A percentile compares a stretch with the other conserved stretches of the same genome.
phyloP scores from a whole-genome alignment of 2,797 vertebrate species.

The Sebastes jordani region DNA sequence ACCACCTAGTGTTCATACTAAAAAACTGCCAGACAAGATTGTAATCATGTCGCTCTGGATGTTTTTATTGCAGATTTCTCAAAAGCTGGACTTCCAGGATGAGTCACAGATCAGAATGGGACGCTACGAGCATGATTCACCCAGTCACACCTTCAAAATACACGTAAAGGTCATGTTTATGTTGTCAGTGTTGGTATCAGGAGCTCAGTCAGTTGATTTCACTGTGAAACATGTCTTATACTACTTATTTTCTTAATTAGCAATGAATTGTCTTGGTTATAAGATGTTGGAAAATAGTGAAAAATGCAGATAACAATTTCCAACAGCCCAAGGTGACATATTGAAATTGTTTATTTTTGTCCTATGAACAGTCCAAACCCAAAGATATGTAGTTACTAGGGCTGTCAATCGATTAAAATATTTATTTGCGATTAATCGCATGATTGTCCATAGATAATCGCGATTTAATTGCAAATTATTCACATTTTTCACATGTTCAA shows the following conservation, averaged over 20 bases:
- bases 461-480: no score
- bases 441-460: no score
- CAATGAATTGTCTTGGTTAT: not conserved
- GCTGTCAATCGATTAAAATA: no score
- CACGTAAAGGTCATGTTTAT: not conserved
- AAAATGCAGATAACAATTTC: not conserved
- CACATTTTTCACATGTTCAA: no score
- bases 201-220: not conserved
- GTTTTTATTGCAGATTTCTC: not conserved
- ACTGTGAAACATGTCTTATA: not conserved
- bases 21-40: not conserved
- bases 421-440: no score
- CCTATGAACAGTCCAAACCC: no score
- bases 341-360: not conserved
- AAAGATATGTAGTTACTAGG: not conserved
- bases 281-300: not conserved
- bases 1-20: slow-evolving; percentile 40
- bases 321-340: not conserved
- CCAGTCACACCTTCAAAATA: not conserved
- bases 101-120: not conserved
- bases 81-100: not conserved
- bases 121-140: not conserved
- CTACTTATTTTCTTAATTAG: not conserved
- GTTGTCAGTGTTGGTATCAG: not conserved
- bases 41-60: accelerated